Evolutionary conservation across 2,797 vertebrate genomes (phyloP).

Genomic region (Hyperoplus lanceolatus): DNA sequence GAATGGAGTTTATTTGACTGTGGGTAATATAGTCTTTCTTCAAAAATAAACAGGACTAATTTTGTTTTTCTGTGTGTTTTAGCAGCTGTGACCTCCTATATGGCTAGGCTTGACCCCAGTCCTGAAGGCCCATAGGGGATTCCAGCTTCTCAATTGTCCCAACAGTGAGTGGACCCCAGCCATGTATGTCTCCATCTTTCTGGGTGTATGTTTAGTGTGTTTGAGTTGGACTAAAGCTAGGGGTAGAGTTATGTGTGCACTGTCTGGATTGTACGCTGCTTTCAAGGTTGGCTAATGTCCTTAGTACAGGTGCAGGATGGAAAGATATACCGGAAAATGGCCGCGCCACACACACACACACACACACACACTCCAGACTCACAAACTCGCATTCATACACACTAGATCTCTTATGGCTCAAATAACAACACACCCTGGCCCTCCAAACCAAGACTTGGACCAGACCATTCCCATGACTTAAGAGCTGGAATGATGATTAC

Average conservation of each 20-base stretch:
- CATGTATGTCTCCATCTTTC: slow-evolving; percentile 3
- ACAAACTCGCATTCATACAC: slow-evolving; percentile 22
- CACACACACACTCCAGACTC: slow-evolving; percentile 29
- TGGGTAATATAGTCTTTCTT: slow-evolving; percentile 73
- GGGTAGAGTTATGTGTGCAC: background rate
- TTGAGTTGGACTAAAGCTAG: slow-evolving; percentile 9
- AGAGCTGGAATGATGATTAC: slow-evolving; percentile 72
- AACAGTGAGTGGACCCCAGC: slow-evolving; percentile 21
- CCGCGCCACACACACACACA: slow-evolving; percentile 30
- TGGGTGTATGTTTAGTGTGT: background rate
- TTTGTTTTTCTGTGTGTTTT: slow-evolving; percentile 78
- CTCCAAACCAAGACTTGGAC: slow-evolving; percentile 73
- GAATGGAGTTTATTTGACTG: slow-evolving; percentile 75
- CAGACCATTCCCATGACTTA: slow-evolving; percentile 76
- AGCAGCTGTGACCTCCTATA: slow-evolving; percentile 79
- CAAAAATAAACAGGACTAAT: slow-evolving; percentile 79
- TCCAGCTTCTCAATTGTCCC: slow-evolving; percentile 58
- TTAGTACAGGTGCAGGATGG: slow-evolving; percentile 70
- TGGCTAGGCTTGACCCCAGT: slow-evolving; percentile 60
- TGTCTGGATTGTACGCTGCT: slow-evolving; percentile 24
- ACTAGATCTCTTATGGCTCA: slow-evolving; percentile 58
- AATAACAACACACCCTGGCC: slow-evolving; percentile 69
- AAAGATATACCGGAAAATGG: slow-evolving; percentile 63
- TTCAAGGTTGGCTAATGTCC: slow-evolving; percentile 48
- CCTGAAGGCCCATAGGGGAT: slow-evolving; percentile 48